Evolutionary conservation across 2,797 vertebrate genomes (phyloP).

Genomic region (Tachyglossus aculeatus): DNA sequence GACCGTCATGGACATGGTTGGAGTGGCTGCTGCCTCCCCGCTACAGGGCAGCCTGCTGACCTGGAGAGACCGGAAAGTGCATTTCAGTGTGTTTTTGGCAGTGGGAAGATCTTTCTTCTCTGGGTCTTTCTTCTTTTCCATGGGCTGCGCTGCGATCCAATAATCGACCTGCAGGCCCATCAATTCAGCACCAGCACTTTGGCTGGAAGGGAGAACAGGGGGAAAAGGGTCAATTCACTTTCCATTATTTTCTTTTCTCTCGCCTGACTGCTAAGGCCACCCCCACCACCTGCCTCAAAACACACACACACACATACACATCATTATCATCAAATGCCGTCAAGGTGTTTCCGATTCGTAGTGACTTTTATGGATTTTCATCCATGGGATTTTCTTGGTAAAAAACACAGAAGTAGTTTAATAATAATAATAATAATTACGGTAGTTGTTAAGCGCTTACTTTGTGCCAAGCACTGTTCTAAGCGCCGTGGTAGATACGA

Average conservation of each 20-base stretch:
- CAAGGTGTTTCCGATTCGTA: no score
- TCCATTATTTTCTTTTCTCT: background rate
- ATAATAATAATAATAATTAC: no score
- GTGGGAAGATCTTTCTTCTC: constrained; percentile 92
- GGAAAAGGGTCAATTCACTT: background rate
- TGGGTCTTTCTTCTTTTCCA: constrained; percentile 88
- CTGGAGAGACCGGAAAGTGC: constrained; percentile 99
- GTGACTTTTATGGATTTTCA: no score
- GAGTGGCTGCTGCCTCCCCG: constrained; percentile 79
- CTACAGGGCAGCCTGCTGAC: constrained; percentile 93
- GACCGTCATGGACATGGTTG: constrained; percentile 96
- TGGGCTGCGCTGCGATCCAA: constrained; percentile 83
- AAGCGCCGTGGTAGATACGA: no score
- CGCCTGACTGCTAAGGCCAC: background rate
- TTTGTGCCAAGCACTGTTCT: no score
- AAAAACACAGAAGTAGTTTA: no score
- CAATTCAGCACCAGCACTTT: constrained; percentile 80
- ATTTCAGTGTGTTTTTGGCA: constrained; percentile 96
- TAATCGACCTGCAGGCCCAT: constrained; percentile 99
- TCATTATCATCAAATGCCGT: no score
- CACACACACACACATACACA: no score
- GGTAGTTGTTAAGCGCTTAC: no score
- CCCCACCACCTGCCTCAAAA: no score
- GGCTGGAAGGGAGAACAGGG: constrained; percentile 67
- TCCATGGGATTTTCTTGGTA: no score